Percentiles rank a stretch among this genome's conserved stretches.
Conservation (phyloP, 2,797 vertebrate species). For the Typhlichthys eigenmanni region DNA sequence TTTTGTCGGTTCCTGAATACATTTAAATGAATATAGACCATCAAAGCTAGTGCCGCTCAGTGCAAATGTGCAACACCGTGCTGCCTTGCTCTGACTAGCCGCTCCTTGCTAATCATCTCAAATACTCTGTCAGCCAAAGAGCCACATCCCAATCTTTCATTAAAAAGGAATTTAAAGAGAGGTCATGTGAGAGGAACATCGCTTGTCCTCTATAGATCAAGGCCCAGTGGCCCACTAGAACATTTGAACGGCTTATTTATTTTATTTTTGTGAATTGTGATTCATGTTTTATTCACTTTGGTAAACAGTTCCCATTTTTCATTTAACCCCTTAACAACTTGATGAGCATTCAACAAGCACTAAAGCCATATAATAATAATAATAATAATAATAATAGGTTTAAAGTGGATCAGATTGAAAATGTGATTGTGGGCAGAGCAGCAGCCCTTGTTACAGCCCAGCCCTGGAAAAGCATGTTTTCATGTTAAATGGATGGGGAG, state of each 20-base stretch:
- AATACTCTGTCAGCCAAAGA: conserved; percentile 64
- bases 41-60: too few relatives aligned
- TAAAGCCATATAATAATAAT: too few relatives aligned
- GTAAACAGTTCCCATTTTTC: too few relatives aligned
- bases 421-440: conserved; percentile 15
- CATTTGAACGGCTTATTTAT: background rate
- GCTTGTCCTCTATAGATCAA: conserved; percentile 49
- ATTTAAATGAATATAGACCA: background rate
- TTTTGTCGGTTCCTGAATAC: background rate
- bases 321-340: too few relatives aligned
- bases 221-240: conserved; percentile 23
- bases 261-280: background rate
- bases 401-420: background rate
- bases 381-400: too few relatives aligned
- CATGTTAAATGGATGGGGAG: conserved; percentile 43
- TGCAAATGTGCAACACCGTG: background rate
- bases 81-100: conserved; percentile 54
- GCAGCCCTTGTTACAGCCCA: background rate
- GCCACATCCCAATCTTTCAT: conserved; percentile 74
- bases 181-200: conserved; percentile 61
- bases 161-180: conserved; percentile 74
- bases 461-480: conserved; percentile 34
- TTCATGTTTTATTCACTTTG: background rate
- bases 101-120: conserved; percentile 58
- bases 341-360: too few relatives aligned